Conservation (phyloP, 2,888 invertebrate genomes). For the Magallana nippona region DNA sequence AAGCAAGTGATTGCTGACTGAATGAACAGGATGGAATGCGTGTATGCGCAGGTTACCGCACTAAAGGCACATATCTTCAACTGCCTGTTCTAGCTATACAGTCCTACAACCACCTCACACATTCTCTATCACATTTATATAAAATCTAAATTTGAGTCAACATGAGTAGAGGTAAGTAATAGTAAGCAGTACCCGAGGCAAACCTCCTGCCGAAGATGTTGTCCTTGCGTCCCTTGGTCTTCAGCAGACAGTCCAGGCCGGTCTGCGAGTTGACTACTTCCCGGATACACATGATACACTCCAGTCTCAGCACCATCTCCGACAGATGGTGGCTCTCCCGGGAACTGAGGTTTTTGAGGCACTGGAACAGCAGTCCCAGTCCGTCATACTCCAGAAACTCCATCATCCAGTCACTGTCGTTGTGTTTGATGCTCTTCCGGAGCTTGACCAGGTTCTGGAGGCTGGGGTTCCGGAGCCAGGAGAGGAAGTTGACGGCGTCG, state of each 20-base stretch:
- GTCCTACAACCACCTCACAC: too few relatives aligned
- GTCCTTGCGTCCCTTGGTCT: conserved; percentile 68
- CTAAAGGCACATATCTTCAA: too few relatives aligned
- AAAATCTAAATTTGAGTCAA: background rate
- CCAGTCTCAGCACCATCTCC: conserved; percentile 77
- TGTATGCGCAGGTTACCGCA: too few relatives aligned
- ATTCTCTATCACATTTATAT: too few relatives aligned
- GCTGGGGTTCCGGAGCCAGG: conserved; percentile 71
- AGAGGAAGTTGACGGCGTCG: conserved; percentile 69
- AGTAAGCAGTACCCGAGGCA: conserved; percentile 66
- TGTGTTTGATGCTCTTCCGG: conserved; percentile 68
- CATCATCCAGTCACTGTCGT: conserved; percentile 74
- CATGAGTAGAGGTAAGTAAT: background rate
- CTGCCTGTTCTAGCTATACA: too few relatives aligned
- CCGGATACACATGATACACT: conserved; percentile 80
- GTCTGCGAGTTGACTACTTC: conserved; percentile 81
- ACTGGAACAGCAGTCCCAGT: conserved; percentile 71
- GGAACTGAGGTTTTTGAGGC: conserved; percentile 68
- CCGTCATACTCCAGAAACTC: conserved; percentile 74
- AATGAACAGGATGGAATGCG: too few relatives aligned
- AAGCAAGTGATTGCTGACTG: too few relatives aligned
- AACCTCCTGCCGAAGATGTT: conserved; percentile 73
- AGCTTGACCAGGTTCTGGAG: conserved; percentile 71
- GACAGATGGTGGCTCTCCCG: conserved; percentile 67
- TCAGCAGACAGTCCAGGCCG: conserved; percentile 80